Conservation (phyloP, 1,140 invertebrate species). For the Venturia canescens region DNA sequence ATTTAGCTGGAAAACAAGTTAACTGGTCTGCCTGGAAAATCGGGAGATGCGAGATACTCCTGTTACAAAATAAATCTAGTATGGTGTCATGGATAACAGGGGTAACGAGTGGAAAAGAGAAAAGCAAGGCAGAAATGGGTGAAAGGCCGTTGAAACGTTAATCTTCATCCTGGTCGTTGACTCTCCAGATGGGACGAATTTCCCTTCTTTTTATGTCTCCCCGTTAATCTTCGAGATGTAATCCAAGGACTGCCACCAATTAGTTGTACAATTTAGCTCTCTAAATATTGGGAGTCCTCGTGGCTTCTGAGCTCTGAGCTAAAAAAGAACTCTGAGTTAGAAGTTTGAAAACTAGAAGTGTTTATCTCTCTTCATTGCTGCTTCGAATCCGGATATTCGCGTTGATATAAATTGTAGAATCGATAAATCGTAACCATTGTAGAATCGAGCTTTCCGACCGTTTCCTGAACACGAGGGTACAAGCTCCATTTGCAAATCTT, state of each 20-base stretch:
- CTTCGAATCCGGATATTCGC: too few species aligned
- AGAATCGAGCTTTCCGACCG: too few species aligned
- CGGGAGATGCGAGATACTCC: neutral
- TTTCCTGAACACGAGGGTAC: too few species aligned
- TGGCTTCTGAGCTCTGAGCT: too few species aligned
- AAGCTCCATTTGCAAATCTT: too few species aligned
- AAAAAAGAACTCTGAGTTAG: too few species aligned
- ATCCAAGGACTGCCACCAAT: conserved; percentile 35
- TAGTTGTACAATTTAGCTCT: conserved; percentile 28
- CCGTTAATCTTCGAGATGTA: neutral
- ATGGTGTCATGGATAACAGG: conserved; percentile 7
- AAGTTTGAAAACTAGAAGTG: neutral
- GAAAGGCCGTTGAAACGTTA: conserved; percentile 14
- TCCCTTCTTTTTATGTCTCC: neutral
- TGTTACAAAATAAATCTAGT: neutral
- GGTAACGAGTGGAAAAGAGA: conserved; percentile 9
- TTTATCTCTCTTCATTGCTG: too few species aligned
- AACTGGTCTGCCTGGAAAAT: neutral
- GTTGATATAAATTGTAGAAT: too few species aligned
- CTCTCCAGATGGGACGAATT: conserved; percentile 11
- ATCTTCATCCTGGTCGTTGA: conserved; percentile 17
- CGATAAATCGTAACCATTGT: too few species aligned
- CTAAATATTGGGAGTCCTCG: neutral
- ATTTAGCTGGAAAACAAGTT: conserved; percentile 22
- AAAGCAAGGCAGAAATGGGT: neutral